phyloP scores from a whole-genome alignment of 2,797 vertebrate genomes.

The Pseudopleuronectes americanus region DNA sequence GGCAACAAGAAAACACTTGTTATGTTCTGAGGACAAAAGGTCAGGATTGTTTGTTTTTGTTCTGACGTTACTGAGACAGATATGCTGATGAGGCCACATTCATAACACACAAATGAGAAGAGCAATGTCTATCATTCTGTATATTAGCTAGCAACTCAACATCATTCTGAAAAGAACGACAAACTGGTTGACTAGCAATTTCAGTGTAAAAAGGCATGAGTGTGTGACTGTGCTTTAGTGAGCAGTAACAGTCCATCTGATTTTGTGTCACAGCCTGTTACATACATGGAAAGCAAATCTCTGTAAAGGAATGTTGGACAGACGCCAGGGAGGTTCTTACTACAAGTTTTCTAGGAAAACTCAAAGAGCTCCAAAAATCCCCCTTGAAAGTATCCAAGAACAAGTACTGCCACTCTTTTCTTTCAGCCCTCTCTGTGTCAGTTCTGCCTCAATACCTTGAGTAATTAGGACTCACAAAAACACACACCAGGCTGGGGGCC shows the following conservation, averaged over 20 bases:
- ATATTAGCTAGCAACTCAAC: too few species aligned
- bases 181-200: too few species aligned
- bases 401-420: constrained; percentile 6
- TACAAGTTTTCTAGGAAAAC: constrained; percentile 69
- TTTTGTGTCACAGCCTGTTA: constrained; percentile 1
- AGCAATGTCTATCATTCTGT: not conserved
- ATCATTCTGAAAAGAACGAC: too few species aligned
- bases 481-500: constrained; percentile 18
- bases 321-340: constrained; percentile 2
- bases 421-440: constrained; percentile 12
- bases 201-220: not conserved
- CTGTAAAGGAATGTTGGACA: constrained; percentile 43
- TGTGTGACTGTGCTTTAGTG: constrained; percentile 6
- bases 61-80: not conserved
- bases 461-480: constrained; percentile 26
- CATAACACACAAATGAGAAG: not conserved
- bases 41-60: constrained; percentile 16
- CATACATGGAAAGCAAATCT: constrained; percentile 51
- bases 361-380: constrained; percentile 39
- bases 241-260: constrained; percentile 21
- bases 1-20: constrained; percentile 21
- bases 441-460: constrained; percentile 23
- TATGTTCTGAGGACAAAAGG: constrained; percentile 25
- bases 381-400: constrained; percentile 22
- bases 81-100: constrained; percentile 20